These are phyloP conservation scores for Peromyscus maniculatus DNA, from an alignment of 2,113 vertebrate genomes.

Conservation along the genomic window DNA sequence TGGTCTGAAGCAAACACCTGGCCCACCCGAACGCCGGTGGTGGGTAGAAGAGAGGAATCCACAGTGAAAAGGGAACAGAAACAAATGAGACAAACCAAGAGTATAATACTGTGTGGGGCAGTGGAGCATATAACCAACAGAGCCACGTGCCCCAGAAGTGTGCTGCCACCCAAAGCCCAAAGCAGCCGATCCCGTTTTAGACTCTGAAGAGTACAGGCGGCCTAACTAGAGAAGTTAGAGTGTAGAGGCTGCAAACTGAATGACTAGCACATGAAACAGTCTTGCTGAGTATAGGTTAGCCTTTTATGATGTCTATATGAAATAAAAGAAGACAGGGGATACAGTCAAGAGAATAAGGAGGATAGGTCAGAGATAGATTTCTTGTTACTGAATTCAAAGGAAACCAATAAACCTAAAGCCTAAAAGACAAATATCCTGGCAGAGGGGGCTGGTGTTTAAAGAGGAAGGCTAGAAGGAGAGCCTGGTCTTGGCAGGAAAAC, in stretches of 20 bases:
- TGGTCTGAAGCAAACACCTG: background rate
- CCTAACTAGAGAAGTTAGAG: background rate
- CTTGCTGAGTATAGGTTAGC: no score
- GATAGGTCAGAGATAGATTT: background rate
- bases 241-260: background rate
- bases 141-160: background rate
- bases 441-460: background rate
- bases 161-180: background rate
- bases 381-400: background rate
- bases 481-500: background rate
- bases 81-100: background rate
- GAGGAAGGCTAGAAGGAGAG: background rate
- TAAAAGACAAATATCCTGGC: background rate
- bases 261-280: background rate
- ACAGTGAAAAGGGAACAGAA: conserved; percentile 12
- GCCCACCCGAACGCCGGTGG: background rate
- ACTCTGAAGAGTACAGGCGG: background rate
- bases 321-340: background rate
- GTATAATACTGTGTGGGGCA: accelerated
- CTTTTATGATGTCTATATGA: background rate
- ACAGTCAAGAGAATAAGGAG: background rate
- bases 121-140: background rate
- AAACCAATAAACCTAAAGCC: background rate
- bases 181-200: background rate
- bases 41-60: background rate